Evolutionary conservation across 2,888 invertebrate species (phyloP), one percentile per base, ranked within the genome.

Genomic region (Thecophora atra): DNA sequence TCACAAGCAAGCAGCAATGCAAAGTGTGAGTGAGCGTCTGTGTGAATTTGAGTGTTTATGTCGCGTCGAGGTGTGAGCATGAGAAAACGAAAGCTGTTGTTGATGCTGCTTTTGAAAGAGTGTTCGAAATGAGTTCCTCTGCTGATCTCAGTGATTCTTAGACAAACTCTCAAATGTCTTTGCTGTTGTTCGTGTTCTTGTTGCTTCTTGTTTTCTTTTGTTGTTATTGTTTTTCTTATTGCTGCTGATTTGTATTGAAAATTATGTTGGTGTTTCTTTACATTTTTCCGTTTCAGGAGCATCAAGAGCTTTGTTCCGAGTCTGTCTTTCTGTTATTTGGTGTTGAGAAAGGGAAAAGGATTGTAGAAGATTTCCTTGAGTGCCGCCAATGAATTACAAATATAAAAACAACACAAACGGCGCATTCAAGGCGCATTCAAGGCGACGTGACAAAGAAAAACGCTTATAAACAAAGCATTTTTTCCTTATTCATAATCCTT

Each of bases 301-400:
- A n/a, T n/a, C n/a, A n/a, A n/a, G 30, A 30, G 30, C 30, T 30
- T 8, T 8, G 30, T 30, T 30, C 30, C 8, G 30, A 30, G 30
- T 30, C 5, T 30, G 30, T 6, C 4, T 30, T 8, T 3, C 24
- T 24, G 56, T 26, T 3, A 17, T 7, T 44, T 54, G 30, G 51
- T 26, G 21, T 26, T 37, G 21, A 6, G 17, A 67, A 37, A 24
- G 37, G 54, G 26, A 17, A 37, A 56, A 67, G 54, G 56, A 67
- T 54, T 66, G 26, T 15, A 51, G 58, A 68, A 58, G 44, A 58
- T 68, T 68, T 68, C 26, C 68, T 68, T 42, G 37, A 56, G 58
- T 56, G 67, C 54, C 67, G 44, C 58, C 68, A 56, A 58, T 68
- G 58, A 68, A 42, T 58, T 37, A 19, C 54, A 54, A 30, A 19